Percentiles rank a stretch among this genome's conserved stretches.
Evolutionary conservation across 2,797 vertebrate genomes (phyloP).

Genomic region (Pelodytes ibericus): DNA sequence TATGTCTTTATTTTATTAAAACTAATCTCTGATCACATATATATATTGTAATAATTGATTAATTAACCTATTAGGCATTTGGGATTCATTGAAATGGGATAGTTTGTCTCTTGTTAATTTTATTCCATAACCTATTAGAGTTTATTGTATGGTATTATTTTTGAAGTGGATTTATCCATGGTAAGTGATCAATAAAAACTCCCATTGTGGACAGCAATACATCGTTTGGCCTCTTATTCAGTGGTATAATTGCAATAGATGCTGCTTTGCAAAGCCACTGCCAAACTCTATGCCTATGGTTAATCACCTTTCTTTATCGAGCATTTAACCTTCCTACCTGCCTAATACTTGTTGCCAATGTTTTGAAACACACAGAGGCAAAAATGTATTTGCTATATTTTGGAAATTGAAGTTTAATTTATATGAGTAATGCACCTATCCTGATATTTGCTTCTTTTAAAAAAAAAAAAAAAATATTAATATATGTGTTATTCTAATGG

Average conservation of each 20-base stretch:
- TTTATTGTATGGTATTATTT: not conserved
- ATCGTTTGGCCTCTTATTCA: not conserved
- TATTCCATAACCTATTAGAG: not conserved
- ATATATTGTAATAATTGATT: too few relatives aligned
- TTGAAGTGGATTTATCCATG: not conserved
- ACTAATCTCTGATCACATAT: too few relatives aligned
- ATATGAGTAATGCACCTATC: too few relatives aligned
- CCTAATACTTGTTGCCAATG: not conserved
- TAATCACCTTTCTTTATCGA: not conserved
- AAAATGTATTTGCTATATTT: too few relatives aligned
- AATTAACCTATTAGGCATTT: too few relatives aligned
- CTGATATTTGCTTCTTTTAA: too few relatives aligned
- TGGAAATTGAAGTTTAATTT: too few relatives aligned
- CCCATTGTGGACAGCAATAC: not conserved
- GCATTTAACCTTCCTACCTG: not conserved
- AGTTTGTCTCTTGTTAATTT: too few relatives aligned
- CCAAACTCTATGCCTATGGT: not conserved
- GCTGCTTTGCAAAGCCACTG: not conserved
- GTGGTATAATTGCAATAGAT: not conserved
- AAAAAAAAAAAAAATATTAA: too few relatives aligned
- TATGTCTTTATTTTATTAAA: too few relatives aligned
- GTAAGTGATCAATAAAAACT: not conserved
- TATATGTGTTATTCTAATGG: too few relatives aligned
- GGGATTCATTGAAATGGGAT: too few relatives aligned
- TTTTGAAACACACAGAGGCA: not conserved